phyloP scores from a whole-genome alignment of 2,888 invertebrate species.

The Diaprepes abbreviatus region DNA sequence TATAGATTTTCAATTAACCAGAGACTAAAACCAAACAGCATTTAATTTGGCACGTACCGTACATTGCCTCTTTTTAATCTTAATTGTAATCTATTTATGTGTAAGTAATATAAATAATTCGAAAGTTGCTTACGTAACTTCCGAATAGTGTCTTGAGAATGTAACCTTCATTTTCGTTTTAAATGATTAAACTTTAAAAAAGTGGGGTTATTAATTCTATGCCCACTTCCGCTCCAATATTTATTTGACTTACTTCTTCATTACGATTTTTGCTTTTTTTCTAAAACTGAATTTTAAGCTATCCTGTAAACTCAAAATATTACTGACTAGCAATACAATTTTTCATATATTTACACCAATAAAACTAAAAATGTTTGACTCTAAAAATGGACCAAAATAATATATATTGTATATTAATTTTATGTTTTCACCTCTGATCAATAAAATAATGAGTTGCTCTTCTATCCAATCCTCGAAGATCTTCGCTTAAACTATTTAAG shows the following conservation, averaged over 20 bases:
- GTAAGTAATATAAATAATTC: conserved; percentile 13
- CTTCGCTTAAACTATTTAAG: conserved; percentile 73
- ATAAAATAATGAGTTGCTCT: conserved; percentile 73
- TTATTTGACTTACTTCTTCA: too few relatives aligned
- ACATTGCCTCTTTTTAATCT: conserved; percentile 38
- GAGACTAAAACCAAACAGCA: conserved; percentile 30
- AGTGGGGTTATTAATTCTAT: too few relatives aligned
- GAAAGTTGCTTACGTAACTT: conserved; percentile 47
- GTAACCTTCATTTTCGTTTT: conserved; percentile 30
- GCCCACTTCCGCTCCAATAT: too few relatives aligned
- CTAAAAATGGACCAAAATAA: too few relatives aligned
- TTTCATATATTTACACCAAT: too few relatives aligned
- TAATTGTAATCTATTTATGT: conserved; percentile 40
- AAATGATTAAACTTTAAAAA: too few relatives aligned
- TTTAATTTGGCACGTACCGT: conserved; percentile 48
- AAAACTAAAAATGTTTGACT: too few relatives aligned
- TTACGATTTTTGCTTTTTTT: too few relatives aligned
- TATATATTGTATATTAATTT: too few relatives aligned
- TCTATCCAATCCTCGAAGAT: conserved; percentile 75
- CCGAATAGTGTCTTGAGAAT: not conserved
- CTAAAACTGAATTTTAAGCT: too few relatives aligned
- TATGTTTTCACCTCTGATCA: conserved; percentile 76
- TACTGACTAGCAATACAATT: too few relatives aligned
- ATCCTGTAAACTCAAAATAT: too few relatives aligned
- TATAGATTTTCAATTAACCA: conserved; percentile 33